A percentile compares a stretch with the other conserved stretches of the same genome.
Evolutionary conservation across 2,113 vertebrate species (phyloP).

Genomic region (Clarias magur): DNA sequence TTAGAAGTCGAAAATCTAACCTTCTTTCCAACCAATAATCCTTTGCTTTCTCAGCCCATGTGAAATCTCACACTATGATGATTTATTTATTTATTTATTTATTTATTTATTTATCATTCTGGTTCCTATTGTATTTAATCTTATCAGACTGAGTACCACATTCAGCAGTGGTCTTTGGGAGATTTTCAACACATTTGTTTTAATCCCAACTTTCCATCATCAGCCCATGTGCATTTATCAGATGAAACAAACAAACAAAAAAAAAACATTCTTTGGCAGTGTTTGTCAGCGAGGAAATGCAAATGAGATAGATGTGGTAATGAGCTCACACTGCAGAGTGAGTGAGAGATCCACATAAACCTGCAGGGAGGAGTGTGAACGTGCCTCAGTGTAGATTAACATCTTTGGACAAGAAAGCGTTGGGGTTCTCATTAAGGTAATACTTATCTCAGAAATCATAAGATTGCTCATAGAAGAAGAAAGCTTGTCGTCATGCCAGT

Average conservation of each 20-base stretch:
- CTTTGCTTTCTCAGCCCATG: slow-evolving; percentile 70
- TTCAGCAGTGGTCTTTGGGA: slow-evolving; percentile 44
- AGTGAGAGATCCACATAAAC: slow-evolving; percentile 58
- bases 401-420: not conserved
- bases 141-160: slow-evolving; percentile 60
- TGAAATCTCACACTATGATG: slow-evolving; percentile 73
- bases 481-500: not conserved
- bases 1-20: slow-evolving; percentile 67
- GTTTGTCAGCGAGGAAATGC: slow-evolving; percentile 91
- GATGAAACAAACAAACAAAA: slow-evolving; percentile 78
- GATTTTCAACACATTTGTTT: slow-evolving; percentile 50
- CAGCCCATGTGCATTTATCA: slow-evolving; percentile 70
- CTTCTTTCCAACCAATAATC: slow-evolving; percentile 57
- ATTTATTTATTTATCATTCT: slow-evolving; percentile 62
- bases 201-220: slow-evolving; percentile 34
- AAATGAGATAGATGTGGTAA: slow-evolving; percentile 98
- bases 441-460: not conserved
- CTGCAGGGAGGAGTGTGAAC: not conserved
- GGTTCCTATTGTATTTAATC: slow-evolving; percentile 69
- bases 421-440: not conserved
- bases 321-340: slow-evolving; percentile 97
- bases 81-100: slow-evolving; percentile 80
- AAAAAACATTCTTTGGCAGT: slow-evolving; percentile 75
- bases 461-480: not conserved
- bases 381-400: not conserved